Evolutionary conservation across 2,113 vertebrate genomes (phyloP), one percentile per base, ranked within the genome.

Genomic region (Spea bombifrons): DNA sequence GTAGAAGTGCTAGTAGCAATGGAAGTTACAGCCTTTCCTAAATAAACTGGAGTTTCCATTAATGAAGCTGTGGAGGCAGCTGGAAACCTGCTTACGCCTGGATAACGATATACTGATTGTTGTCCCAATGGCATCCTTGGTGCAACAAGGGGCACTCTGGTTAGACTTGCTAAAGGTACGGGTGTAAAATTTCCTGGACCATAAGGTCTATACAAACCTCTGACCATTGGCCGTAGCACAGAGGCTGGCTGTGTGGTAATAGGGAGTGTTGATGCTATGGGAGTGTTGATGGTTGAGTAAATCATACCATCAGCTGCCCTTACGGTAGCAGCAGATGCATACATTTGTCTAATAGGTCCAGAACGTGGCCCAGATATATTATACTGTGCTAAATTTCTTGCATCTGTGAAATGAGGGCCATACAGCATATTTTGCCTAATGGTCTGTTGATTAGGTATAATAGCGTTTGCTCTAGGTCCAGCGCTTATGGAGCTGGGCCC

Each of bases 211-310:
- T 96, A 98, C 30, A 96, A 86, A 86, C 93, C 92, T 55, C 93
- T 94, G 69, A 97, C 90, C 91, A 96, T 93, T 65, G 96, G 94
- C 59, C 91, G 91, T 57, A 98, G 77, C 44, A 95, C 95, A 0
- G 97, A 93, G 48, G 93, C 89, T 0, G 97, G 97, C 86, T 99
- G 97, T 47, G 97, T 99, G 82, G 97, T 99, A 87, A 99, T 99
- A 88, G 97, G 97, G 85, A 99, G 94, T 0, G 97, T 99, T 72
- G 97, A 99, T 49, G 96, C 96, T 3, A 99, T 99, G 4, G 97
- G 97, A 4, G 96, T 96, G 73, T 97, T 99, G 82, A 99, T 99
- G 44, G 97, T 99, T 8, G 97, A 99, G 84, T 99, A 99, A 88
- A 98, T 98, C 96, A 99, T 98, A 80, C 97, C 97, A 0, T 99